These are phyloP conservation scores for Protonemura montana DNA, from an alignment of 2,888 invertebrate genomes.

Conservation along the genomic window DNA sequence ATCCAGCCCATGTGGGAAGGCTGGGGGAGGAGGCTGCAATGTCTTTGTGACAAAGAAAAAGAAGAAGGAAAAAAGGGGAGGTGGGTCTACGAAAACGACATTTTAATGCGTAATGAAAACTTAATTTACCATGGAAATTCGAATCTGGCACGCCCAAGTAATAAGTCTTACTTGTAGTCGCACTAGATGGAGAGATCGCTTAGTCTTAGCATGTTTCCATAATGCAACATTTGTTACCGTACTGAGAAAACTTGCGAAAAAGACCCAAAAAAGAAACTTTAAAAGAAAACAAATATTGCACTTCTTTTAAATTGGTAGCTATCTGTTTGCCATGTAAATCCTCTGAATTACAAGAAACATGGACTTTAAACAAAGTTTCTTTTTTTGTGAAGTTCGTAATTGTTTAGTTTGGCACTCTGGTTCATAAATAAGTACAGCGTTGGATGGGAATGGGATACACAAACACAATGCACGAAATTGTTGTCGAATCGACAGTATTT, in stretches of 20 bases:
- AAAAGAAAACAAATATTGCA: constrained; percentile 36
- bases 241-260: neutral
- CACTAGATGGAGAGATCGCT: constrained; percentile 42
- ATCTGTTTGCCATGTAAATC: constrained; percentile 25
- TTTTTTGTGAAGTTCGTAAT: constrained; percentile 30
- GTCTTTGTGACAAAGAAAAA: constrained; percentile 25
- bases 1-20: constrained; percentile 43
- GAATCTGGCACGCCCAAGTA: constrained; percentile 40
- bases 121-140: constrained; percentile 48
- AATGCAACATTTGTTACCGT: constrained; percentile 32
- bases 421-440: constrained; percentile 13
- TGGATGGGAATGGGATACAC: neutral
- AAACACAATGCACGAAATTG: neutral
- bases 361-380: constrained; percentile 10
- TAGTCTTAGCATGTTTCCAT: constrained; percentile 19
- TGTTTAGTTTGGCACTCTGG: constrained; percentile 21
- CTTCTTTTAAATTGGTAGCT: constrained; percentile 28
- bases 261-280: constrained; percentile 13
- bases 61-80: neutral
- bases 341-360: constrained; percentile 22
- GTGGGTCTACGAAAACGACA: constrained; percentile 43
- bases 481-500: neutral
- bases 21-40: constrained; percentile 12
- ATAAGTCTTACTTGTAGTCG: constrained; percentile 45
- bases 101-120: constrained; percentile 49